Evolutionary conservation across 2,888 invertebrate species (phyloP).

Genomic region (Itoplectis maculator): DNA sequence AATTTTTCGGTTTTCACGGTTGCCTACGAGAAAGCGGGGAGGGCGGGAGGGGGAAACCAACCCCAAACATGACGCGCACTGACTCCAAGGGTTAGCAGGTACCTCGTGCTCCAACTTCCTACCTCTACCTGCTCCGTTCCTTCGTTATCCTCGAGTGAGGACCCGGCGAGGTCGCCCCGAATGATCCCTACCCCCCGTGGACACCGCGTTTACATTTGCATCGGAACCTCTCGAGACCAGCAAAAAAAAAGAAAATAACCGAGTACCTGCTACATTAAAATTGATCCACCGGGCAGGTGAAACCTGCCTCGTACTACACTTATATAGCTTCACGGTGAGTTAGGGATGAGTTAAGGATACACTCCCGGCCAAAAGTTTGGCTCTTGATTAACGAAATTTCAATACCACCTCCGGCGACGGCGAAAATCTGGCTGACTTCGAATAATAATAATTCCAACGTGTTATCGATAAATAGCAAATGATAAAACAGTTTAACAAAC

Average conservation of each 20-base stretch:
- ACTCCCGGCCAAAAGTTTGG: no score
- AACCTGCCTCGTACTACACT: conserved; percentile 15
- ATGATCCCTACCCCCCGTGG: not conserved
- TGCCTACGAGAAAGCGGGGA: not conserved
- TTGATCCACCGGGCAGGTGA: not conserved
- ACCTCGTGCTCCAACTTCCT: not conserved
- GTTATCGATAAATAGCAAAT: no score
- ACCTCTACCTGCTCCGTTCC: not conserved
- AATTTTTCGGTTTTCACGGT: conserved; percentile 5
- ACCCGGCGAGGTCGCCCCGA: not conserved
- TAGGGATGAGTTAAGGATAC: not conserved
- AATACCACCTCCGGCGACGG: no score
- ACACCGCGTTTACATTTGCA: not conserved
- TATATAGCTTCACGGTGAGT: not conserved
- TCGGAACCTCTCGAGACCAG: conserved; percentile 2
- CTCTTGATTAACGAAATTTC: no score
- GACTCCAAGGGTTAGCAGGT: not conserved
- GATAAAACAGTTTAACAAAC: no score
- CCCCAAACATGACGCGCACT: not conserved
- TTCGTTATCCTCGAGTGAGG: not conserved
- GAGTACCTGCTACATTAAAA: conserved; percentile 20
- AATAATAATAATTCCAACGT: no score
- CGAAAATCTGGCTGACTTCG: no score
- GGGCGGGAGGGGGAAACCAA: not conserved
- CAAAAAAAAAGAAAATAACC: not conserved